Percentiles rank a stretch among this genome's conserved stretches.
These are phyloP conservation scores for Ictalurus punctatus DNA, from an alignment of 2,113 vertebrate species.

Conservation along the genomic window DNA sequence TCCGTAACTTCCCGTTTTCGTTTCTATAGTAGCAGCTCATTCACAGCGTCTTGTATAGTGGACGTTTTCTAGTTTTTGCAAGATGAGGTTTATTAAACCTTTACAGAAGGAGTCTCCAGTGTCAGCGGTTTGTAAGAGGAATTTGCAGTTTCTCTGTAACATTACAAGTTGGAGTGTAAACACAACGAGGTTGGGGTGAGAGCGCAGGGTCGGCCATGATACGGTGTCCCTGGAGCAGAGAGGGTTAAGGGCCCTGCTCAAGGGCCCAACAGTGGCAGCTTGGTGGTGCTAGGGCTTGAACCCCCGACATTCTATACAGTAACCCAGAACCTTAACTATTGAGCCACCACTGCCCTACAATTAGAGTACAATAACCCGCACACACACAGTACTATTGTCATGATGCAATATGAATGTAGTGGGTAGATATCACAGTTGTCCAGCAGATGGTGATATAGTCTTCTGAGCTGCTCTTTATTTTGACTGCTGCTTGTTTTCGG, in stretches of 20 bases:
- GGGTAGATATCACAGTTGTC: background rate
- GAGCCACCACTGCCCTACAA: too few species aligned
- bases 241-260: too few species aligned
- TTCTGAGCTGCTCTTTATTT: conserved; percentile 9
- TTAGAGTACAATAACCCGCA: background rate
- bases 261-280: too few species aligned
- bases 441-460: conserved; percentile 45
- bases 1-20: background rate
- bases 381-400: background rate
- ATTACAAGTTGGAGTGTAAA: background rate
- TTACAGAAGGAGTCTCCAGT: background rate
- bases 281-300: too few species aligned
- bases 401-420: background rate
- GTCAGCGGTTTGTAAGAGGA: background rate
- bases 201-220: too few species aligned
- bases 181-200: too few species aligned
- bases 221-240: too few species aligned
- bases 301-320: too few species aligned
- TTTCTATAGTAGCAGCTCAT: background rate
- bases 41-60: background rate
- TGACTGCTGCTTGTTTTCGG: background rate
- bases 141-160: background rate
- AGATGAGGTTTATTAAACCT: background rate
- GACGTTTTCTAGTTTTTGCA: background rate
- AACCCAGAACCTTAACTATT: too few species aligned